Evolutionary conservation across 1,140 invertebrate species (phyloP).

Genomic region (Phymorhynchus buccinoides): DNA sequence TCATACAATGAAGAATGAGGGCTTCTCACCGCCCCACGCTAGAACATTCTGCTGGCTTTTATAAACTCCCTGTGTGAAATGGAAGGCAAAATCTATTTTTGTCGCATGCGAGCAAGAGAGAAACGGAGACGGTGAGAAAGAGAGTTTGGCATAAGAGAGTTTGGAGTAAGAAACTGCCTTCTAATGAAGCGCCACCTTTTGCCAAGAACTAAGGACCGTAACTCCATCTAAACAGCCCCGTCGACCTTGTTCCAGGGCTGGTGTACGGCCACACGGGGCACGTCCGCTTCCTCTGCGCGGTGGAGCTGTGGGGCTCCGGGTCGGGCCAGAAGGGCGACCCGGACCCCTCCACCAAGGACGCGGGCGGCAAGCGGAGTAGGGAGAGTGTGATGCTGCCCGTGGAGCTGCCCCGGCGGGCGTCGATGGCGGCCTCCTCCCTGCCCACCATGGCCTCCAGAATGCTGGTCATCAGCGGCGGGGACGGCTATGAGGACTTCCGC

Average conservation of each 20-base stretch:
- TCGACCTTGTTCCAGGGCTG: slow-evolving; percentile 82
- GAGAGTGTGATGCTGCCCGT: slow-evolving; percentile 39
- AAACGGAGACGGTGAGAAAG: too few species aligned
- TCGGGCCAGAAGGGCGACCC: slow-evolving; percentile 42
- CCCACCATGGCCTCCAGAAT: slow-evolving; percentile 72
- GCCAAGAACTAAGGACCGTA: too few species aligned
- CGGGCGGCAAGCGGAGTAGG: slow-evolving; percentile 25
- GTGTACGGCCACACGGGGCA: slow-evolving; percentile 96
- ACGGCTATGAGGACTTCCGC: slow-evolving; percentile 93
- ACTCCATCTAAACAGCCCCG: too few species aligned
- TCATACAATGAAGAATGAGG: too few species aligned
- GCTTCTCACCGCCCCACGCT: too few species aligned
- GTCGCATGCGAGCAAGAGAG: too few species aligned
- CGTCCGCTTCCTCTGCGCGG: slow-evolving; percentile 92
- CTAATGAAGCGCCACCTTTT: too few species aligned
- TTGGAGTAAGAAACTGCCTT: too few species aligned
- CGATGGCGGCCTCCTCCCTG: slow-evolving; percentile 72
- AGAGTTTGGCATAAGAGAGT: too few species aligned
- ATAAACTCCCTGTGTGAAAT: too few species aligned
- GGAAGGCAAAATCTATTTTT: too few species aligned
- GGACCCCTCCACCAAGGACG: not conserved
- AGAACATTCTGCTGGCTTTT: too few species aligned
- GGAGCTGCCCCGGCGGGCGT: slow-evolving; percentile 66
- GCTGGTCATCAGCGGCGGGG: slow-evolving; percentile 93
- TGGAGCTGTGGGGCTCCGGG: slow-evolving; percentile 78